Evolutionary conservation across 1,140 invertebrate species (phyloP).

Genomic region (Bombyx mori): ASM3026992v2 NC_085112.1:16137001-16137500

Average conservation of each 20-base stretch:
- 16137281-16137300: too few relatives aligned
- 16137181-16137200: slow-evolving; percentile 38
- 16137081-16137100: slow-evolving; percentile 25
- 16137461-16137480: too few relatives aligned
- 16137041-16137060: neutral
- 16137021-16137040: neutral
- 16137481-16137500: too few relatives aligned
- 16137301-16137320: too few relatives aligned
- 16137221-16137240: neutral
- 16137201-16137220: slow-evolving; percentile 5
- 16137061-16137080: slow-evolving; percentile 29
- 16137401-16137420: too few relatives aligned
- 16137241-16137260: neutral
- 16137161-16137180: slow-evolving; percentile 50
- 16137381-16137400: too few relatives aligned
- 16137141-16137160: slow-evolving; percentile 23
- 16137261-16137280: neutral
- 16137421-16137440: too few relatives aligned
- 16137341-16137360: too few relatives aligned
- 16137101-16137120: slow-evolving; percentile 40
- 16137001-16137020: neutral
- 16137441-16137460: too few relatives aligned
- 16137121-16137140: slow-evolving; percentile 30
- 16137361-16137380: too few relatives aligned
- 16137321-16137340: too few relatives aligned